Conservation (phyloP, 2,797 vertebrate genomes). For the Lerista edwardsae region DNA sequence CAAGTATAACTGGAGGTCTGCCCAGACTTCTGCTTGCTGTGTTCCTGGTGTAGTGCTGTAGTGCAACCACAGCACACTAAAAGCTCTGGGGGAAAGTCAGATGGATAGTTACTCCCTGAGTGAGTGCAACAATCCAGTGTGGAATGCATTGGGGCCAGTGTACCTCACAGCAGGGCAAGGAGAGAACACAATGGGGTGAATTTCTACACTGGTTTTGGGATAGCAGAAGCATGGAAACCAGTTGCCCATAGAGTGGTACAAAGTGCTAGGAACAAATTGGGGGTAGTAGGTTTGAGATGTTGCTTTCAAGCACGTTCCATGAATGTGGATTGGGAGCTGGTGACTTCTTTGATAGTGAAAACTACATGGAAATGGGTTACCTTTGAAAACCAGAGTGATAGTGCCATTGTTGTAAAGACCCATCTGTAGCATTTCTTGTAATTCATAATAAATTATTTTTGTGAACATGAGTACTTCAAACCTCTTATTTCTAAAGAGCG, state of each 20-base stretch:
- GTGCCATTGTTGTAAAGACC: conserved; percentile 5
- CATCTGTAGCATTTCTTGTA: conserved; percentile 21
- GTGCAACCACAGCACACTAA: neutral
- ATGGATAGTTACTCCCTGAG: neutral
- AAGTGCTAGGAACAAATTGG: neutral
- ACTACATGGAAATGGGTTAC: too few species aligned
- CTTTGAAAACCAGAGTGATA: neutral
- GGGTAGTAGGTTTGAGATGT: too few species aligned
- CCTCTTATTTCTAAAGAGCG: conserved; percentile 32
- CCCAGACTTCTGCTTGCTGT: neutral
- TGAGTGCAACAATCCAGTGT: too few species aligned
- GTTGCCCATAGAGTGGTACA: neutral
- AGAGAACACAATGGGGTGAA: too few species aligned
- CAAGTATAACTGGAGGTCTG: neutral
- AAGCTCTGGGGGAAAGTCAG: neutral
- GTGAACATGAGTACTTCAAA: conserved; percentile 35
- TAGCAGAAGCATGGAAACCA: neutral
- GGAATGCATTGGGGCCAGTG: neutral
- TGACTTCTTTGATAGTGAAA: too few species aligned
- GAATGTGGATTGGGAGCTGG: too few species aligned
- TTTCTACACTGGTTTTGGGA: neutral
- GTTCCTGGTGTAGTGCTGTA: neutral
- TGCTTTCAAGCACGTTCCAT: too few species aligned
- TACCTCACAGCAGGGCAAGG: too few species aligned
- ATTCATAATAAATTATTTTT: conserved; percentile 48